Conservation (phyloP, 2,797 vertebrate species). For the Phyllotis vaccarum region DNA sequence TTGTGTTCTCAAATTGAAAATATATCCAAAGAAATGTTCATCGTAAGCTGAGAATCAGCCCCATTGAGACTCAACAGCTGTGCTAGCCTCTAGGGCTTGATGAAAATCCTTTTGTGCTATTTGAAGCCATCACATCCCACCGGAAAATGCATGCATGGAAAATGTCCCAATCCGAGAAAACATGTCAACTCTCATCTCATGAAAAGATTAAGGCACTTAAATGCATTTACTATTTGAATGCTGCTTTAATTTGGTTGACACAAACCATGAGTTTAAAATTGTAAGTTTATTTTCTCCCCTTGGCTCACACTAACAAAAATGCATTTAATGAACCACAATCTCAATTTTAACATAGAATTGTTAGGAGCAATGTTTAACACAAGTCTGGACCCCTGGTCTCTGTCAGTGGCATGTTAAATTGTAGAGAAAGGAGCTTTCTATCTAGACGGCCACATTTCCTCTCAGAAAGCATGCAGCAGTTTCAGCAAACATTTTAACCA, state of each 20-base stretch:
- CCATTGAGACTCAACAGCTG: conserved; percentile 74
- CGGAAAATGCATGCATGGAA: conserved; percentile 50
- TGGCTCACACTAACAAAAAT: conserved; percentile 56
- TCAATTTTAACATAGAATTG: conserved; percentile 58
- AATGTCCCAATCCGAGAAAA: conserved; percentile 64
- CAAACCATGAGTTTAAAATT: conserved; percentile 62
- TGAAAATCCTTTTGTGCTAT: conserved; percentile 73
- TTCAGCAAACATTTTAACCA: conserved; percentile 66
- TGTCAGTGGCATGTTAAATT: conserved; percentile 56
- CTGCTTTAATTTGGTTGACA: conserved; percentile 62
- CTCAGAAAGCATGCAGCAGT: conserved; percentile 65
- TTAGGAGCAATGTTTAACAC: conserved; percentile 57
- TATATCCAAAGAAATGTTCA: conserved; percentile 70
- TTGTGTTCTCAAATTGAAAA: conserved; percentile 72
- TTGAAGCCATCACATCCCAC: conserved; percentile 60
- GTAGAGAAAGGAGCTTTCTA: conserved; percentile 61
- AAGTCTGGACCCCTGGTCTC: conserved; percentile 51
- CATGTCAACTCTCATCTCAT: conserved; percentile 57
- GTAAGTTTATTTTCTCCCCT: neutral
- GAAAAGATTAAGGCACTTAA: conserved; percentile 69
- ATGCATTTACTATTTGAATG: conserved; percentile 55
- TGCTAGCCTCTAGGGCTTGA: conserved; percentile 54
- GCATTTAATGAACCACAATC: conserved; percentile 57
- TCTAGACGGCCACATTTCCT: conserved; percentile 71
- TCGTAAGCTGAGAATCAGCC: conserved; percentile 58